Conservation (phyloP, 2,113 vertebrate species). For the Hepsetus odoe region DNA sequence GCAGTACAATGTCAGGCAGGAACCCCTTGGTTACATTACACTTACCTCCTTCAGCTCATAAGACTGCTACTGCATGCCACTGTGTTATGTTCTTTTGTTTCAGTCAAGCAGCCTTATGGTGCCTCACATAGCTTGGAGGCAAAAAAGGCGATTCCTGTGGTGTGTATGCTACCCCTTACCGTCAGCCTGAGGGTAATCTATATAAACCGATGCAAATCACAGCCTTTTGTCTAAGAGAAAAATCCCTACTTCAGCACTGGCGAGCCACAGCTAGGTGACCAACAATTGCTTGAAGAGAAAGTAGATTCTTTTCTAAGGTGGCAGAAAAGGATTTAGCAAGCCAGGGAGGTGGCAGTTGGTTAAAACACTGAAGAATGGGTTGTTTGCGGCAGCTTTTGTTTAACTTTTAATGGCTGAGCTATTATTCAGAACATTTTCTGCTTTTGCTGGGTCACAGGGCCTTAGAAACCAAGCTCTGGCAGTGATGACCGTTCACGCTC, state of each 20-base stretch:
- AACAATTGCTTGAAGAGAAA: conserved; percentile 50
- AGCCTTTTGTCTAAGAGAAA: conserved; percentile 68
- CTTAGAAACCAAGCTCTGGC: conserved; percentile 42
- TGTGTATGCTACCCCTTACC: conserved; percentile 51
- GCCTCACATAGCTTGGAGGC: conserved; percentile 51
- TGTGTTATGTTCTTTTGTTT: conserved; percentile 54
- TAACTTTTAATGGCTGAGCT: conserved; percentile 66
- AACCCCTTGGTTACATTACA: conserved; percentile 20
- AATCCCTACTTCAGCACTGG: conserved; percentile 51
- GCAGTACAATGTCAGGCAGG: conserved; percentile 26
- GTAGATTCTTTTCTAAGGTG: conserved; percentile 47
- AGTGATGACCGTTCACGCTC: conserved; percentile 44
- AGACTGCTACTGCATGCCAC: conserved; percentile 40
- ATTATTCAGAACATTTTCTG: conserved; percentile 69
- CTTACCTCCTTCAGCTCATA: conserved; percentile 45
- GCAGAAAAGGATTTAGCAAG: conserved; percentile 54
- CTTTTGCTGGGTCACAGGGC: conserved; percentile 53
- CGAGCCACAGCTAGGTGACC: conserved; percentile 64
- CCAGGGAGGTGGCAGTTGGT: conserved; percentile 51
- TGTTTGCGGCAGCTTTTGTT: conserved; percentile 67
- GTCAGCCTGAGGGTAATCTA: conserved; percentile 68
- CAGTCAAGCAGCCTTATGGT: conserved; percentile 53
- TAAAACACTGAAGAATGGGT: conserved; percentile 60
- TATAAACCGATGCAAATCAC: conserved; percentile 74
- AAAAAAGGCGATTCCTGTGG: conserved; percentile 36